Evolutionary conservation across 2,797 vertebrate species (phyloP).

Genomic region (Ptychobarbus kaznakovi): DNA sequence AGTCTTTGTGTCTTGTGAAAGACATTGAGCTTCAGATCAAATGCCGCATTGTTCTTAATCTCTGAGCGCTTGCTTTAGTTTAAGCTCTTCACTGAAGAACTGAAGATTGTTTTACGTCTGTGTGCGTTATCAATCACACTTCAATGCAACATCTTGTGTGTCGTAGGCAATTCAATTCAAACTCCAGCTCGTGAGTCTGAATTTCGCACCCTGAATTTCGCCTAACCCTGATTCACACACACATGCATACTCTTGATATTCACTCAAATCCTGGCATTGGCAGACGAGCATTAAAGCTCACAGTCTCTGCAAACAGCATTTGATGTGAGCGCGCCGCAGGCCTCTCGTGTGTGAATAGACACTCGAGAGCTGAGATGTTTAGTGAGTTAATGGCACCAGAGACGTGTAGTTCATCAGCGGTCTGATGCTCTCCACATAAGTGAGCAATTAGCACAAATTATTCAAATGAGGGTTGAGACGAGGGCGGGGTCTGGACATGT

Average conservation of each 20-base stretch:
- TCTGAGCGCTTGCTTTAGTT: background rate
- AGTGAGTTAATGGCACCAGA: conserved; percentile 40
- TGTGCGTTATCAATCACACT: background rate
- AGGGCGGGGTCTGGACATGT: conserved; percentile 75
- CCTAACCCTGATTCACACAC: background rate
- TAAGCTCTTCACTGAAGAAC: background rate
- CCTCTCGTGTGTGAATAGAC: conserved; percentile 14
- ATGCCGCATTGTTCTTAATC: background rate
- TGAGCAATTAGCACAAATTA: conserved; percentile 84
- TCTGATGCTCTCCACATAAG: conserved; percentile 70
- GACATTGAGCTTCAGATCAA: background rate
- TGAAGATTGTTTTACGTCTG: background rate
- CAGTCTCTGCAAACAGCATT: background rate
- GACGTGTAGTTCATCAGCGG: conserved; percentile 32
- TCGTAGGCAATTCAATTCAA: background rate
- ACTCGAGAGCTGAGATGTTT: conserved; percentile 21
- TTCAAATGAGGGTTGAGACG: conserved; percentile 77
- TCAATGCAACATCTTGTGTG: background rate
- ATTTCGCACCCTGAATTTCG: background rate
- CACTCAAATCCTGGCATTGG: background rate
- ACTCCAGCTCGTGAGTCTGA: background rate
- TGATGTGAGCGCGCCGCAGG: conserved; percentile 3
- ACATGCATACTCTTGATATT: background rate
- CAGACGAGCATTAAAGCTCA: background rate
- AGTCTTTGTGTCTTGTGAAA: background rate